Evolutionary conservation across 2,797 vertebrate genomes (phyloP).

Genomic region (Micrastur ruficollis): DNA sequence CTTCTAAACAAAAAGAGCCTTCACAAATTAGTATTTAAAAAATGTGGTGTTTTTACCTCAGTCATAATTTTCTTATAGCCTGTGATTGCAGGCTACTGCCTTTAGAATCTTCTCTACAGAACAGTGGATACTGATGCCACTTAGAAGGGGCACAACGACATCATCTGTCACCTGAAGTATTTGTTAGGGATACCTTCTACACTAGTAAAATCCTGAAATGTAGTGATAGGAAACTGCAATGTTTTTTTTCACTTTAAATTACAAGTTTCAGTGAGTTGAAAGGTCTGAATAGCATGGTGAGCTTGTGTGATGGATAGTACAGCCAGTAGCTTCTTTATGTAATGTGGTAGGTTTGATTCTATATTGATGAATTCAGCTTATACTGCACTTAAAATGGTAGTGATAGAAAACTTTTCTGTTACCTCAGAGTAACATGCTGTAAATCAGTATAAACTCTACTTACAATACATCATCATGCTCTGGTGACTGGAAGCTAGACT

Average conservation of each 20-base stretch:
- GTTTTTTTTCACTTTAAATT: background rate
- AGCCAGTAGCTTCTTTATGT: background rate
- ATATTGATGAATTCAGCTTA: background rate
- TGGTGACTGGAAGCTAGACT: background rate
- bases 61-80: constrained; percentile 26
- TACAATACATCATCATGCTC: background rate
- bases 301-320: background rate
- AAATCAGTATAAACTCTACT: background rate
- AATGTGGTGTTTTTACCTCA: background rate
- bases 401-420: background rate
- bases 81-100: background rate
- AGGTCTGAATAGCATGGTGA: background rate
- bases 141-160: background rate
- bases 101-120: constrained; percentile 16
- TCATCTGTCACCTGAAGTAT: constrained; percentile 33
- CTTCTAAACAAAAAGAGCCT: background rate
- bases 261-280: background rate
- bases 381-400: background rate
- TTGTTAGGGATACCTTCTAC: background rate
- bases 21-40: background rate
- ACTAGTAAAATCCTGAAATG: constrained; percentile 34
- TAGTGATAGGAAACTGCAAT: background rate
- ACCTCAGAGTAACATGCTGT: background rate
- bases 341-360: background rate
- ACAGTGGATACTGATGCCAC: background rate